Evolutionary conservation across 2,888 invertebrate genomes (phyloP).

Genomic region (Papilio demoleus): DNA sequence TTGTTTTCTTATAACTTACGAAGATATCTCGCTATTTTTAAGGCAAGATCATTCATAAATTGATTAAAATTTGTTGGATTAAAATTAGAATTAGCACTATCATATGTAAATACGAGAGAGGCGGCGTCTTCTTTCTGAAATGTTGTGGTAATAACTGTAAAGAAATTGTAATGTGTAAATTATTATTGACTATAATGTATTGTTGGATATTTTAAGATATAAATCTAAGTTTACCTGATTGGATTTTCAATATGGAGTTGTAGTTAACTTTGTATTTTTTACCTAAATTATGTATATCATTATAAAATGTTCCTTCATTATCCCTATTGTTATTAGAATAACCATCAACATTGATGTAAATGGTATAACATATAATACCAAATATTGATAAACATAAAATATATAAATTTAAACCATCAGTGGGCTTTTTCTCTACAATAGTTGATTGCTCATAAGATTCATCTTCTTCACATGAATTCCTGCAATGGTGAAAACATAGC

Average conservation of each 20-base stretch:
- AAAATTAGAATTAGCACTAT: constrained; percentile 58
- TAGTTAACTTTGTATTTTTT: constrained; percentile 65
- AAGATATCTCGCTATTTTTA: constrained; percentile 66
- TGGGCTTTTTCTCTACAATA: background rate
- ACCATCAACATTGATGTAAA: background rate
- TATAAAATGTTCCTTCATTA: constrained; percentile 61
- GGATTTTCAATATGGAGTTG: constrained; percentile 65
- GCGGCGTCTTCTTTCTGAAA: constrained; percentile 67
- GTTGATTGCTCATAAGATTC: background rate
- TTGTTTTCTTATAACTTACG: constrained; percentile 57
- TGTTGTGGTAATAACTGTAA: constrained; percentile 72
- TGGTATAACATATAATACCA: background rate
- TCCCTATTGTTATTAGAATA: background rate
- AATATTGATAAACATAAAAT: no score
- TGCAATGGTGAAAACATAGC: background rate
- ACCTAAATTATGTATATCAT: constrained; percentile 62
- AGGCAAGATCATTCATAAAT: constrained; percentile 66
- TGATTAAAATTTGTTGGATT: constrained; percentile 57
- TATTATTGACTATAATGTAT: constrained; percentile 15
- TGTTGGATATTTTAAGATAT: constrained; percentile 13
- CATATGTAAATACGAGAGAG: constrained; percentile 74
- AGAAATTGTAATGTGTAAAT: constrained; percentile 17
- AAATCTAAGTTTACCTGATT: constrained; percentile 60
- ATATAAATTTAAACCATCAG: background rate
- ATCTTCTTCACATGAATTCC: background rate